phyloP scores from a whole-genome alignment of 1,140 invertebrate species.

The Camponotus vicinus region DNA sequence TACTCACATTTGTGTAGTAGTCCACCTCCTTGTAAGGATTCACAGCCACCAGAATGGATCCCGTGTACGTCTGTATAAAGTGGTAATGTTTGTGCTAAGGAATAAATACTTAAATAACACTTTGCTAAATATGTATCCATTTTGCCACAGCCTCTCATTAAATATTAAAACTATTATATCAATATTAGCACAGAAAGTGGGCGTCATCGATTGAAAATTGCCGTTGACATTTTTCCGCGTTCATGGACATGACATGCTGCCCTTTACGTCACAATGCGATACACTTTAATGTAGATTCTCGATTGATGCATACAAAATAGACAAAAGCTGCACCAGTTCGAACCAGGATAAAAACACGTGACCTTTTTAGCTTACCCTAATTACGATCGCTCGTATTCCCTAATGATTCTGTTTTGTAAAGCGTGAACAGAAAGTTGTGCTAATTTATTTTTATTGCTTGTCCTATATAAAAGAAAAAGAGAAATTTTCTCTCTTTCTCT shows the following conservation, averaged over 20 bases:
- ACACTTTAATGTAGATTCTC: conserved; percentile 13
- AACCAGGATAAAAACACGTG: conserved; percentile 4
- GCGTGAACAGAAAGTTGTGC: not conserved
- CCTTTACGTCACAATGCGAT: conserved; percentile 61
- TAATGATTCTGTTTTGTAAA: not conserved
- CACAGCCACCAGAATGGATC: conserved; percentile 97
- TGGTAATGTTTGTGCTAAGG: conserved; percentile 85
- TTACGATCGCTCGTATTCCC: not conserved
- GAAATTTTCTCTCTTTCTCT: not conserved
- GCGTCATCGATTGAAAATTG: conserved; percentile 30
- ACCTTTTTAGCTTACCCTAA: conserved; percentile 17
- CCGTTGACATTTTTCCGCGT: conserved; percentile 65
- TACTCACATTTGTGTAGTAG: conserved; percentile 91
- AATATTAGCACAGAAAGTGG: not conserved
- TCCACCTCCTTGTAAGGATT: conserved; percentile 98
- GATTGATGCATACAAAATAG: not conserved
- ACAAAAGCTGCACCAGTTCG: not conserved
- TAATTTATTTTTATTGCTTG: conserved; percentile 33
- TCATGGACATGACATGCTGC: conserved; percentile 27
- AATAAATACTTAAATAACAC: conserved; percentile 75
- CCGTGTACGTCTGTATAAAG: conserved; percentile 92
- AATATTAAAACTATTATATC: conserved; percentile 9
- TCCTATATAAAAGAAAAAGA: not conserved
- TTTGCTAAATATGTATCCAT: not conserved
- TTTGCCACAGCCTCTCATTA: not conserved